These are phyloP conservation scores for Nomada lathburiana DNA, from an alignment of 2,888 invertebrate genomes.

Conservation along the genomic window DNA sequence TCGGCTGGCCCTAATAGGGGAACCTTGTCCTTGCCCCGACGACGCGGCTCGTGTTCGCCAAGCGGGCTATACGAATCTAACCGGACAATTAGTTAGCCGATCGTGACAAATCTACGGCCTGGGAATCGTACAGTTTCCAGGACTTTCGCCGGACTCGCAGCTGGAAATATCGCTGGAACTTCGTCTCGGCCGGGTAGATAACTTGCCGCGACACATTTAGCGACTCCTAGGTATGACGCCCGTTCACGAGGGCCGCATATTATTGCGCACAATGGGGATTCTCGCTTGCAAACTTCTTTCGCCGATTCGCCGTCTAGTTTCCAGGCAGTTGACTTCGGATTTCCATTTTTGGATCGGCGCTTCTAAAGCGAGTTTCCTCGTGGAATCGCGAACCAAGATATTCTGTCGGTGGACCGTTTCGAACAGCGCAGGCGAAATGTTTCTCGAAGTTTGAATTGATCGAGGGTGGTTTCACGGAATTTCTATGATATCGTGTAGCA, in stretches of 20 bases:
- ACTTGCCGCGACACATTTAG: slow-evolving; percentile 25
- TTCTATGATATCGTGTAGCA: too few species aligned
- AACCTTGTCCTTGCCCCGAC: slow-evolving; percentile 65
- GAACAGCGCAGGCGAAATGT: too few species aligned
- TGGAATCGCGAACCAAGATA: background rate
- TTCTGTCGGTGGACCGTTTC: background rate
- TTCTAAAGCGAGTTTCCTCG: slow-evolving; percentile 1
- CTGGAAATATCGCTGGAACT: slow-evolving; percentile 8
- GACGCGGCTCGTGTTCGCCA: slow-evolving; percentile 10
- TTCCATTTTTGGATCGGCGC: slow-evolving; percentile 6
- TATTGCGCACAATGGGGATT: slow-evolving; percentile 26
- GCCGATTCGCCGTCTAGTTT: slow-evolving; percentile 22
- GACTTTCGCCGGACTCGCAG: background rate
- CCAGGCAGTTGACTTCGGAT: background rate
- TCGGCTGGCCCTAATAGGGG: slow-evolving; percentile 74
- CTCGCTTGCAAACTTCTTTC: slow-evolving; percentile 52
- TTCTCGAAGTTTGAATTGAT: too few species aligned
- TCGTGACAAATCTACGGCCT: slow-evolving; percentile 56
- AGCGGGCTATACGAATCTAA: slow-evolving; percentile 40
- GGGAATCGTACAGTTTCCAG: slow-evolving; percentile 29
- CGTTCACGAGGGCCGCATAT: background rate
- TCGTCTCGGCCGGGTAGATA: slow-evolving; percentile 9
- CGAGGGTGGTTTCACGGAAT: background rate
- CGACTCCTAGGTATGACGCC: slow-evolving; percentile 7
- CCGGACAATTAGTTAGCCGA: slow-evolving; percentile 57